phyloP scores from a whole-genome alignment of 2,113 vertebrate species.

The Tor tambroides region DNA sequence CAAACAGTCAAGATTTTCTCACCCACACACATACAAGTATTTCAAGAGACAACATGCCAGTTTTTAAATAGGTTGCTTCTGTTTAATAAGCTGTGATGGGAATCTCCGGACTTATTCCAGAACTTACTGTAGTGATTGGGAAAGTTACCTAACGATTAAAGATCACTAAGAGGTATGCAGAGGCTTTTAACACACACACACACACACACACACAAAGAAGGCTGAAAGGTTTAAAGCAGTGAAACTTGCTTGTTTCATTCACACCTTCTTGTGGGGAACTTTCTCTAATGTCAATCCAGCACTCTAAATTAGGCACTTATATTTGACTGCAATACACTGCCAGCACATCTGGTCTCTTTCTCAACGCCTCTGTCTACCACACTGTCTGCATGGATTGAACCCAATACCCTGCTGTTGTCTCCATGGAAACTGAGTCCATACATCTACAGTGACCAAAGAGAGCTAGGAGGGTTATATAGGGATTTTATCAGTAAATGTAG shows the following conservation, averaged over 20 bases:
- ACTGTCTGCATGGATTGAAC: constrained; percentile 70
- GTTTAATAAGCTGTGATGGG: constrained; percentile 32
- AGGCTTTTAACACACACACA: background rate
- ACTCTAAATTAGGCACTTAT: constrained; percentile 69
- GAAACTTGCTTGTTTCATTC: constrained; percentile 69
- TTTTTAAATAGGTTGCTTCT: constrained; percentile 33
- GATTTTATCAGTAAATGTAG: constrained; percentile 59
- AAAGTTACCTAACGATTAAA: background rate
- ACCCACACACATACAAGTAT: constrained; percentile 40
- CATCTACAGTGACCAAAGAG: constrained; percentile 61
- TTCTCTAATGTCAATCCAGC: constrained; percentile 68
- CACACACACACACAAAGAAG: background rate
- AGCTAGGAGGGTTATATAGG: constrained; percentile 63
- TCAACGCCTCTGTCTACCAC: constrained; percentile 68
- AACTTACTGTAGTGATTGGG: constrained; percentile 67
- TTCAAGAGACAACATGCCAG: constrained; percentile 42
- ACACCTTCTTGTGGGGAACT: constrained; percentile 71
- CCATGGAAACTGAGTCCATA: constrained; percentile 79
- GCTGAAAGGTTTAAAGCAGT: background rate
- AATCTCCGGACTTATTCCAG: constrained; percentile 40
- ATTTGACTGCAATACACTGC: constrained; percentile 57
- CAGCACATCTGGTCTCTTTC: constrained; percentile 70
- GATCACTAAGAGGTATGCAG: background rate
- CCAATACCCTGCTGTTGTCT: constrained; percentile 70
- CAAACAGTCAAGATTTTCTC: constrained; percentile 2